phyloP scores from a whole-genome alignment of 1,140 invertebrate genomes.

The Aphaenogaster rudis region DNA sequence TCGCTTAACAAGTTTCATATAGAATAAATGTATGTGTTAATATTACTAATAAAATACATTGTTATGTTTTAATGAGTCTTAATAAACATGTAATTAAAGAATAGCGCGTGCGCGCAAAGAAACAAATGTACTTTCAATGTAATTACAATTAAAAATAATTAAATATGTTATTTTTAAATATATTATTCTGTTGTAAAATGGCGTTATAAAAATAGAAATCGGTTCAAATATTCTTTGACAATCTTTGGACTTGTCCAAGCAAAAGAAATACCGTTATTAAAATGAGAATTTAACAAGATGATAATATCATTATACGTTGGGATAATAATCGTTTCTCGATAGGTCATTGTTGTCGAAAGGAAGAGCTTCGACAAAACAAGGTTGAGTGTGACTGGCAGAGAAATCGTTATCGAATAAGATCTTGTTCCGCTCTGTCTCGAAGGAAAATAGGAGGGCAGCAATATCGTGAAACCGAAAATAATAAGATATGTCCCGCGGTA shows the following conservation, averaged over 20 bases:
- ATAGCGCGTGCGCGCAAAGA: neutral
- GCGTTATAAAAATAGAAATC: neutral
- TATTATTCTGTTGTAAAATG: neutral
- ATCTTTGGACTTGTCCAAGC: neutral
- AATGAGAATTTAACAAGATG: constrained; percentile 11
- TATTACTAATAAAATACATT: neutral
- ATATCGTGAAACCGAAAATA: constrained; percentile 42
- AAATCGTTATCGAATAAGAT: constrained; percentile 61
- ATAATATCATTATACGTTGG: constrained; percentile 31
- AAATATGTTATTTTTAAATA: constrained; percentile 5
- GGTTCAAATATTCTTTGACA: neutral
- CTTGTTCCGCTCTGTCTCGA: neutral
- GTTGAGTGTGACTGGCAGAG: constrained; percentile 23
- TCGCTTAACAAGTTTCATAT: neutral
- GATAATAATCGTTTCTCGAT: constrained; percentile 36
- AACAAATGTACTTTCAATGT: constrained; percentile 5
- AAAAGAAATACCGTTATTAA: neutral
- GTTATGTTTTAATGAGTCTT: neutral
- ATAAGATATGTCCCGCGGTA: constrained; percentile 42
- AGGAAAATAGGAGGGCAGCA: constrained; percentile 5
- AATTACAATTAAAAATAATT: neutral
- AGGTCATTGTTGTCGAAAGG: neutral
- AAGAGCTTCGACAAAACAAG: constrained; percentile 24
- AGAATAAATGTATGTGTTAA: neutral
- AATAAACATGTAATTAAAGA: constrained; percentile 14